Conservation (phyloP, 2,797 vertebrate species). For the Neosilurus hyrtlii region DNA sequence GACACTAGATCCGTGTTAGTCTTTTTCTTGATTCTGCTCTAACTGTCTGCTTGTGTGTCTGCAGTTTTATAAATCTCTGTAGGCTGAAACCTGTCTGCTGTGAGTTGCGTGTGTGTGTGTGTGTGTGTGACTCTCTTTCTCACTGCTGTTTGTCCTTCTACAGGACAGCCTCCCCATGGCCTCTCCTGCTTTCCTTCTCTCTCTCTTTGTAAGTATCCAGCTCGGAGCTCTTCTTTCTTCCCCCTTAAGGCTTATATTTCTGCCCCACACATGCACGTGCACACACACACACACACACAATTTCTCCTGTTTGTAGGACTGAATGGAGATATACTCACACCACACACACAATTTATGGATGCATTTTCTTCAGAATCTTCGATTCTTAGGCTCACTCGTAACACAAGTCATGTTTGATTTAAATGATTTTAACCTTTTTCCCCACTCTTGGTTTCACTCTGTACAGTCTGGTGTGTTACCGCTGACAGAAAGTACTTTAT, state of each 20-base stretch:
- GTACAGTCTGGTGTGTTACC: slow-evolving; percentile 44
- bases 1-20: neutral
- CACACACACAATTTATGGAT: neutral
- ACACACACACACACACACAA: neutral
- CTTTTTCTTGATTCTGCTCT: slow-evolving; percentile 27
- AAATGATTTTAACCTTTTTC: neutral
- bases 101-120: slow-evolving; percentile 34
- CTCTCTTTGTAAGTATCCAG: slow-evolving; percentile 99
- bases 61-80: slow-evolving; percentile 17
- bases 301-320: slow-evolving; percentile 2
- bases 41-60: slow-evolving; percentile 12
- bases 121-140: slow-evolving; percentile 60
- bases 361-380: no score
- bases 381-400: neutral
- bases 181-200: slow-evolving; percentile 99
- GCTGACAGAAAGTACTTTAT: neutral
- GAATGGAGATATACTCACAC: neutral
- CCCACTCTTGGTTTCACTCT: neutral
- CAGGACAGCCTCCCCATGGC: slow-evolving; percentile 99
- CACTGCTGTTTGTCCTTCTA: slow-evolving; percentile 94
- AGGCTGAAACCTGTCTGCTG: slow-evolving; percentile 17
- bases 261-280: slow-evolving; percentile 45
- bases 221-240: slow-evolving; percentile 57
- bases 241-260: slow-evolving; percentile 31
- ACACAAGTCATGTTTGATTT: neutral